These are phyloP conservation scores for Charanyca ferruginea DNA, from an alignment of 2,888 invertebrate genomes.

Conservation along the genomic window DNA sequence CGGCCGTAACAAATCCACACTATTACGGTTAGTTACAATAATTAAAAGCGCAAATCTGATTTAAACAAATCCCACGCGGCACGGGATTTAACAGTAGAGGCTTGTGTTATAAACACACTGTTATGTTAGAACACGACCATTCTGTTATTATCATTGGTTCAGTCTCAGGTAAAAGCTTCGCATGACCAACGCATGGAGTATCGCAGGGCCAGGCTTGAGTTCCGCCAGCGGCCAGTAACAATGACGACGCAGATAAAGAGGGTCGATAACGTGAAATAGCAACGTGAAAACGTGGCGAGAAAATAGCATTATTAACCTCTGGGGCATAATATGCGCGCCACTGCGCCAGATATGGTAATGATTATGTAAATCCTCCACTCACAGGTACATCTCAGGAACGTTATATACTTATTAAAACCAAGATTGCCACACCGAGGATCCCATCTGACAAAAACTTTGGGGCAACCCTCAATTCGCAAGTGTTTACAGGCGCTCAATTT, in stretches of 20 bases:
- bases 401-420: slow-evolving; percentile 91
- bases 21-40: slow-evolving; percentile 57
- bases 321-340: slow-evolving; percentile 90
- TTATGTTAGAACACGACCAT: slow-evolving; percentile 43
- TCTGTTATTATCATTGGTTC: slow-evolving; percentile 53
- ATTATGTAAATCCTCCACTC: slow-evolving; percentile 91
- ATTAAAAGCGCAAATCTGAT: slow-evolving; percentile 62
- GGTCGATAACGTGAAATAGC: slow-evolving; percentile 90
- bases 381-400: slow-evolving; percentile 90
- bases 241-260: slow-evolving; percentile 89
- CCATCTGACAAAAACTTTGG: slow-evolving; percentile 85
- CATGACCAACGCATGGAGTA: slow-evolving; percentile 62
- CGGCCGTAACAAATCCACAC: slow-evolving; percentile 42
- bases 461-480: slow-evolving; percentile 75
- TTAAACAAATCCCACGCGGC: slow-evolving; percentile 52
- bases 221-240: slow-evolving; percentile 88
- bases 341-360: slow-evolving; percentile 91
- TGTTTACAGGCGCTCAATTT: slow-evolving; percentile 86
- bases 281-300: slow-evolving; percentile 91
- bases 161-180: slow-evolving; percentile 49
- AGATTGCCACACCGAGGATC: slow-evolving; percentile 87
- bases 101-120: slow-evolving; percentile 52
- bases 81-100: slow-evolving; percentile 47
- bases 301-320: slow-evolving; percentile 91
- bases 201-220: slow-evolving; percentile 80